phyloP scores from a whole-genome alignment of 2,888 invertebrate genomes.

The Micoletzkya japonica region DNA sequence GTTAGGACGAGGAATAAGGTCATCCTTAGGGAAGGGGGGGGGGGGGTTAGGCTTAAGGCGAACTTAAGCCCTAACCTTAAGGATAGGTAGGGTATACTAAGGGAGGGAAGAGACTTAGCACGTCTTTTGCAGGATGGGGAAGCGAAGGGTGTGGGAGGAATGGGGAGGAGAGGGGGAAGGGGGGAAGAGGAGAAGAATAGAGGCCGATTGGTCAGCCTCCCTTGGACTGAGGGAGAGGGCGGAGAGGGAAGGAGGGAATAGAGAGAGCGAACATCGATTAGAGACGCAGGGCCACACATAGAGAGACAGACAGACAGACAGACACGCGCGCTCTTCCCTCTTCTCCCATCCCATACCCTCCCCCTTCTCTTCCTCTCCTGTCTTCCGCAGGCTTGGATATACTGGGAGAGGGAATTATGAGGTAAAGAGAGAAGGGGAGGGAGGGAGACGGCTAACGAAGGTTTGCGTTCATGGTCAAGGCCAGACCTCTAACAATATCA shows the following conservation, averaged over 20 bases:
- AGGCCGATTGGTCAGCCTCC: background rate
- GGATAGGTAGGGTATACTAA: too few relatives aligned
- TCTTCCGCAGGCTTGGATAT: background rate
- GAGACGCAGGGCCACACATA: conserved; percentile 3
- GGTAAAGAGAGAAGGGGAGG: background rate
- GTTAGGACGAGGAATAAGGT: background rate
- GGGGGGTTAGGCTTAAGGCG: too few relatives aligned
- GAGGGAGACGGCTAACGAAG: background rate
- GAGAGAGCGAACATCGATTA: conserved; percentile 6
- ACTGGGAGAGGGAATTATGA: background rate
- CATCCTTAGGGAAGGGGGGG: too few relatives aligned
- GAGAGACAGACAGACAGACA: background rate
- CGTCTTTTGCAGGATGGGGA: too few relatives aligned
- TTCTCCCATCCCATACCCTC: conserved; percentile 13
- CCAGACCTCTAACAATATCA: too few relatives aligned
- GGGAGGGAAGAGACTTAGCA: too few relatives aligned
- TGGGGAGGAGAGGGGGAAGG: background rate
- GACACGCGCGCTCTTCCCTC: conserved; percentile 25
- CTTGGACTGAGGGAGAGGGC: background rate
- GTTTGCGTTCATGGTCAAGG: too few relatives aligned
- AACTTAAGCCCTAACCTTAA: too few relatives aligned
- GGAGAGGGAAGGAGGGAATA: conserved; percentile 6
- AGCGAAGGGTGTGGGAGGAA: background rate
- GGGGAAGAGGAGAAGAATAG: conserved; percentile 8
- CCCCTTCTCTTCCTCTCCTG: conserved; percentile 9